Evolutionary conservation across 1,140 invertebrate species (phyloP), one percentile per base, ranked within the genome.

Genomic region (Stenopsyche tienmushanensis): DNA sequence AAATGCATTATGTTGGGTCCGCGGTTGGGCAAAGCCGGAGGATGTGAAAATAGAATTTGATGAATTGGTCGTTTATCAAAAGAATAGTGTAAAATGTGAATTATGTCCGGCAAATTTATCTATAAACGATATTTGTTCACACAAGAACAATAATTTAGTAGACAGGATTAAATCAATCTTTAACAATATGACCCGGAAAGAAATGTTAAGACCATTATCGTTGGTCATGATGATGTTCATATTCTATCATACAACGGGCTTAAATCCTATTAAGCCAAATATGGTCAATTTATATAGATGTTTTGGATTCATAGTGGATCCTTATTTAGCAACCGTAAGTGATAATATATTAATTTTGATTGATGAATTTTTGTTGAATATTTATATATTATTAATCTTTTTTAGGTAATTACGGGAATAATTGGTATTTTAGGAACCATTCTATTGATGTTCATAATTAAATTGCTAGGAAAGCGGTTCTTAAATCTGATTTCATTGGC

Each of bases 251-350:
- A 79, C 80, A 66, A 78, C 75, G 29, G 82, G 80, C 7, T 69
- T 83, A 2, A 72, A 80, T 44, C 84, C 83, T 0, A 78, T 86
- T 47, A 79, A 83, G 71, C 86, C 86, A 10, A 87, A 86, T 65
- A 79, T 87, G 66, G 80, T 85, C 0, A 80, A 80, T 25, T 72
- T 84, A 0, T 83, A 79, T 62, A 73, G 75, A 42, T 76, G 79
- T 8, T 75, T 82, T 23, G 78, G 78, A 1, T 77, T 82, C 73
- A 72, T 77, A 3, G 72, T 80, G 9, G 77, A 82, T 72, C 73
- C 77, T 13, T 77, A 80, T 64, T 70, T 76, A 42, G 76, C 78
- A 55, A 75, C 77, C 24, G 82, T 83, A 72, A 76, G 77, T 65
- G 54, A 34, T 34, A 34, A 34, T 34, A 34, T 34, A 34, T 34